These are phyloP conservation scores for Therioaphis trifolii DNA, from an alignment of 2,888 invertebrate species.

Conservation along the genomic window DNA sequence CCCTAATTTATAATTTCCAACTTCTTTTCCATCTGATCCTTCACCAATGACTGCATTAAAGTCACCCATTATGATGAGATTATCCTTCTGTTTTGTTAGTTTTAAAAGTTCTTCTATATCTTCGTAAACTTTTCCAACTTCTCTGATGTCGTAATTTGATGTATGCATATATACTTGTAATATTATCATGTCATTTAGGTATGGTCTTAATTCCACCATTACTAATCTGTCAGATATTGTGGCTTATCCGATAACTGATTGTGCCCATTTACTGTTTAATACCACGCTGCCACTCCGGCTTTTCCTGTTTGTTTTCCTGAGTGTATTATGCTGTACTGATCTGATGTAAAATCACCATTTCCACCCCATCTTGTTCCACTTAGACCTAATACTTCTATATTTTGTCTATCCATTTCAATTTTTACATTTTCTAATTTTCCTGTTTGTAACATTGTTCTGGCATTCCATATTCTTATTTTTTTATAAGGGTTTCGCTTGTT, in stretches of 20 bases:
- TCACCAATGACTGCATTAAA: constrained; percentile 48
- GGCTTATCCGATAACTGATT: background rate
- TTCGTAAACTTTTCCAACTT: constrained; percentile 39
- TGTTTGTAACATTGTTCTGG: constrained; percentile 4
- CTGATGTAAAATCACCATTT: constrained; percentile 29
- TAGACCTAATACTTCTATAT: constrained; percentile 11
- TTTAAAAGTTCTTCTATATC: constrained; percentile 32
- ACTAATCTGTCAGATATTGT: background rate
- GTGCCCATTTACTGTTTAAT: constrained; percentile 8
- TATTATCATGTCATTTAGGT: constrained; percentile 7
- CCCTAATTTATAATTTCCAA: constrained; percentile 32
- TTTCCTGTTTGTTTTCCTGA: constrained; percentile 7
- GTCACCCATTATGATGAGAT: constrained; percentile 20
- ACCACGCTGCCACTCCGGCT: constrained; percentile 32
- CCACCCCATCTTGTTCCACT: constrained; percentile 7
- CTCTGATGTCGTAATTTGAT: constrained; percentile 9
- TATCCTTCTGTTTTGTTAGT: constrained; percentile 17
- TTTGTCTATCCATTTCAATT: constrained; percentile 6
- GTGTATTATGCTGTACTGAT: constrained; percentile 18
- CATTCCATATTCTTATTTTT: constrained; percentile 12
- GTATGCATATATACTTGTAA: constrained; percentile 24
- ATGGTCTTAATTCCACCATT: constrained; percentile 23
- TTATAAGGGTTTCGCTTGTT: constrained; percentile 7
- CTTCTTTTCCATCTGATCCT: constrained; percentile 29
- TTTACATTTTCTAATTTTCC: constrained; percentile 15